Evolutionary conservation across 2,113 vertebrate species (phyloP).

Genomic region (Odontesthes bonariensis): DNA sequence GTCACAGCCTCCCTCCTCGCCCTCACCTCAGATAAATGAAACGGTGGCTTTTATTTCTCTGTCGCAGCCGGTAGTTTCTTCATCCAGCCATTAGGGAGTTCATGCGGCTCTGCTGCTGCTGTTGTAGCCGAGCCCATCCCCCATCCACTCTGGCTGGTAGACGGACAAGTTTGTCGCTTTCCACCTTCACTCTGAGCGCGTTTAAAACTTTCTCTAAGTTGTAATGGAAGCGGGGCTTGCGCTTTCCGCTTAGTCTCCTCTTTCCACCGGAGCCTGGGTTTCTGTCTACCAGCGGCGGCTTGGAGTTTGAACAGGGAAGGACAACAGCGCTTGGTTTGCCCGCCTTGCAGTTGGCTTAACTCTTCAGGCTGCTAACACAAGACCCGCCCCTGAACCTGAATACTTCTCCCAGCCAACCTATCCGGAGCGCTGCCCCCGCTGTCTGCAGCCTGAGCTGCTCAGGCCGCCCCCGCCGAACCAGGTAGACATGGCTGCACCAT

Average conservation of each 20-base stretch:
- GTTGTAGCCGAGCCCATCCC: conserved; percentile 72
- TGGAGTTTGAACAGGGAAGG: conserved; percentile 51
- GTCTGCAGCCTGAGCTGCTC: background rate
- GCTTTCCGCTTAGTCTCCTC: conserved; percentile 18
- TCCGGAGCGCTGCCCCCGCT: conserved; percentile 56
- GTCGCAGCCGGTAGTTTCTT: conserved; percentile 67
- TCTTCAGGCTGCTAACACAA: conserved; percentile 33
- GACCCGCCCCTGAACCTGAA: conserved; percentile 71
- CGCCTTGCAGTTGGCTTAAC: conserved; percentile 64
- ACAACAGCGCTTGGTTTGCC: conserved; percentile 65
- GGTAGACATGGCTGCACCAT: conserved; percentile 4
- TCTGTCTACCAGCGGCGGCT: conserved; percentile 28
- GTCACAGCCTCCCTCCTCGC: background rate
- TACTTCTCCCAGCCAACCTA: conserved; percentile 43
- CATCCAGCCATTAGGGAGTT: conserved; percentile 67
- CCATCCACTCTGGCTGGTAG: conserved; percentile 62
- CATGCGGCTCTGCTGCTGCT: conserved; percentile 67
- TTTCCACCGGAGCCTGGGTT: conserved; percentile 25
- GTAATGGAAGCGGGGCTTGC: background rate
- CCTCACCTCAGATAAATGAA: conserved; percentile 54
- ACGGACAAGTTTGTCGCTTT: conserved; percentile 54
- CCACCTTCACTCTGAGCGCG: conserved; percentile 44
- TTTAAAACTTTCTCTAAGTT: conserved; percentile 7
- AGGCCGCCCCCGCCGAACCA: conserved; percentile 29
- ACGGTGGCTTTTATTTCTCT: conserved; percentile 48